Evolutionary conservation across 2,113 vertebrate genomes (phyloP).

Genomic region (Capra hircus): DNA sequence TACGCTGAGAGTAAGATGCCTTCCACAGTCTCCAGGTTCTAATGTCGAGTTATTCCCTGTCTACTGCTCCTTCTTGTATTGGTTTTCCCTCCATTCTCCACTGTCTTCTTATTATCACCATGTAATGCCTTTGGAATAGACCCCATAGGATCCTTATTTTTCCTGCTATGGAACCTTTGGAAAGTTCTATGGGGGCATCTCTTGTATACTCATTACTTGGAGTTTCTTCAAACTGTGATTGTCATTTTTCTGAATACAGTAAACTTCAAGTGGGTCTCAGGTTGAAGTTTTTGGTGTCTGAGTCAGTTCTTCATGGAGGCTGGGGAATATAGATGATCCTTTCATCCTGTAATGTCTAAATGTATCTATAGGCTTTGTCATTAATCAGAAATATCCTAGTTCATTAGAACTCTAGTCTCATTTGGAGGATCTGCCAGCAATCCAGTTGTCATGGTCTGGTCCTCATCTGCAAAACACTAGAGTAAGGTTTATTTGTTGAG

Average conservation of each 20-base stretch:
- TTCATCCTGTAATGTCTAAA: background rate
- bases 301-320: background rate
- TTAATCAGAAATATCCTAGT: background rate
- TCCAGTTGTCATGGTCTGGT: background rate
- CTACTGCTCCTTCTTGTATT: accelerated
- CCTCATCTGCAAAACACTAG: background rate
- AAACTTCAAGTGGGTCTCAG: conserved; percentile 7
- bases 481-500: background rate
- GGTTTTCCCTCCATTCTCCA: background rate
- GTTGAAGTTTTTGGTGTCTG: background rate
- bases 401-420: background rate
- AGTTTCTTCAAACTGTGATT: background rate
- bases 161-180: background rate
- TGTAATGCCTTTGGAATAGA: background rate
- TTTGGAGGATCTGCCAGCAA: background rate
- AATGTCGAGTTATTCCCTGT: background rate
- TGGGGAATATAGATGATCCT: background rate
- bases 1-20: accelerated
- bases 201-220: background rate
- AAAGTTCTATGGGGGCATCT: background rate
- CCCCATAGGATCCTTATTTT: background rate
- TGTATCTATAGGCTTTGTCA: background rate
- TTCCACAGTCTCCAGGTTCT: background rate
- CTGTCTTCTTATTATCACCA: background rate
- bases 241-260: conserved; percentile 20